Evolutionary conservation across 2,113 vertebrate species (phyloP).

Genomic region (Geococcyx californianus): DNA sequence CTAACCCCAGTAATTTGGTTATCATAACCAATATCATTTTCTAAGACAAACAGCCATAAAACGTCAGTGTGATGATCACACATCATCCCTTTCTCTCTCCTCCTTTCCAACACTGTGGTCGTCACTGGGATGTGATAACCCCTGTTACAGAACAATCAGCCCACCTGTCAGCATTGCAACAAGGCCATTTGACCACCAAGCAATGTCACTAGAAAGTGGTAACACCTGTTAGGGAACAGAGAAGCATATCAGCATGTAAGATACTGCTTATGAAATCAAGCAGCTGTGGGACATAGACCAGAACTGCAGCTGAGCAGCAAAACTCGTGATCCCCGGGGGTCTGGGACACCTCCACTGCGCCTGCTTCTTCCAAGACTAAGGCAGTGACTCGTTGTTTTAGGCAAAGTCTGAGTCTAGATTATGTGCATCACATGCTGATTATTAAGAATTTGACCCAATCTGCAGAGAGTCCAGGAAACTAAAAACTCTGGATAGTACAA

Average conservation of each 20-base stretch:
- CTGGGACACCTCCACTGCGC: not conserved
- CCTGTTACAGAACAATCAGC: rapidly evolving
- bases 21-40: not conserved
- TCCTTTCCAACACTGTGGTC: not conserved
- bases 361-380: not conserved
- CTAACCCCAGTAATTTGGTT: not conserved
- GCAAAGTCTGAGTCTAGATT: not conserved
- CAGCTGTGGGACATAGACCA: not conserved
- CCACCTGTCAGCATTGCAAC: not conserved
- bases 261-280: not conserved
- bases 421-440: rapidly evolving
- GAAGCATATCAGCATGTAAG: rapidly evolving
- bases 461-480: not conserved
- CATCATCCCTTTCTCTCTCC: not conserved
- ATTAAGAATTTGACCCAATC: not conserved
- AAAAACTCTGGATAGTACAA: not conserved
- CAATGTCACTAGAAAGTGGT: not conserved
- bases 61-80: rapidly evolving
- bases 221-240: not conserved
- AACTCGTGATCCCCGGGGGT: rapidly evolving
- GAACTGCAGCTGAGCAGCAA: not conserved
- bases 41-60: not conserved
- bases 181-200: not conserved
- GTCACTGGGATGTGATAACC: not conserved
- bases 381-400: not conserved